Base-by-base conservation (phyloP, 2,888 invertebrate genomes). In the Eilema caniola region DNA sequence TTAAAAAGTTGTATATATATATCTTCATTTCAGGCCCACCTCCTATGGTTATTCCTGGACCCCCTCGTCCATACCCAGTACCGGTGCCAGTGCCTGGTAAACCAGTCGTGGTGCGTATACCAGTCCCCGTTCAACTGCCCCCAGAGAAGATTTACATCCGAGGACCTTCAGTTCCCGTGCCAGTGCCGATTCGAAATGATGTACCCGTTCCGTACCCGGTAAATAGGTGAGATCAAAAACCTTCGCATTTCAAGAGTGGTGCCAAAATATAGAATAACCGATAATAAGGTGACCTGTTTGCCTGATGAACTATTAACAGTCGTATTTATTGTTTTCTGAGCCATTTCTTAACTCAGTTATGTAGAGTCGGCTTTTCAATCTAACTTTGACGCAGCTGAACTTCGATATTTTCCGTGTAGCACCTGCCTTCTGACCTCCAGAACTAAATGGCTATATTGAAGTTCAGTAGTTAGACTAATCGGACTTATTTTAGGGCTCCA, bases 61-160 rank as follows among this genome's bases (percentile, higher is more conserved):
- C 92, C 4, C 87, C 89, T 5, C 91, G 92, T 66, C 93, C 93
- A 2, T 91, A 89, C 79, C 93, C 93, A 4, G 92, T 93, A 14
- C 93, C 90, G 0, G 85, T 93, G 2, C 93, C 93, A 2, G 87
- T 90, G 11, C 92, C 91, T 3, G 88, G 90, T n/a, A 89, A 88
- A 76, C 87, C 79, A 14, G 80, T 92, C 20, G 68, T 88, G 24
- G 80, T 89, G 41, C 85, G 85, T 0, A 76, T 87, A 11, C 87
- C 90, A 0, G 88, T 93, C 0, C 92, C 93, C 0, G 89, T 91
- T 3, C 91, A 88, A 7, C 67, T 79, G 16, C 76, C 81, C 7
- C 86, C 74, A 78, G 86, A 88, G 77, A 91, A 88, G 83, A 86
- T 90, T 59, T 90, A 81, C 75, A 81, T 87, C 31, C 81, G 75